A percentile compares a stretch with the other conserved stretches of the same genome.
These are phyloP conservation scores for Calephelis nemesis DNA, from an alignment of 1,140 invertebrate genomes.

Conservation along the genomic window DNA sequence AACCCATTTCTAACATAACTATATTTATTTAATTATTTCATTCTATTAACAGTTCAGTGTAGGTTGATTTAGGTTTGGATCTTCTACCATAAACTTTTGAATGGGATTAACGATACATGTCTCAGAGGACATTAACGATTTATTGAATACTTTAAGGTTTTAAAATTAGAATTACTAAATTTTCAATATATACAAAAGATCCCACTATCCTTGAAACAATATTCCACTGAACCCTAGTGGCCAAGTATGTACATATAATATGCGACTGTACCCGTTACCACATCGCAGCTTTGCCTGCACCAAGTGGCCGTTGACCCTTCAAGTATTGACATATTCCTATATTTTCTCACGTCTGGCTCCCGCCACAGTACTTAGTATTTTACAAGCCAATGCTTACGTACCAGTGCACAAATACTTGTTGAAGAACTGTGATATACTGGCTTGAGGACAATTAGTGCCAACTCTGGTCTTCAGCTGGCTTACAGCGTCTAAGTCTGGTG, in stretches of 20 bases:
- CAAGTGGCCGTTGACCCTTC: slow-evolving; percentile 71
- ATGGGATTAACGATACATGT: too few species aligned
- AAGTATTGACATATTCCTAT: slow-evolving; percentile 77
- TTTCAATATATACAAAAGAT: not conserved
- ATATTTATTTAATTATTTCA: too few species aligned
- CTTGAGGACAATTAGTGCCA: too few species aligned
- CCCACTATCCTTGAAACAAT: slow-evolving; percentile 28
- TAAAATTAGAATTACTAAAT: too few species aligned
- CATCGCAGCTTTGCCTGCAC: slow-evolving; percentile 59
- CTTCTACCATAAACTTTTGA: too few species aligned
- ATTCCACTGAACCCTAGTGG: slow-evolving; percentile 25
- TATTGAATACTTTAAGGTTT: too few species aligned
- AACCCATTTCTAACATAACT: too few species aligned
- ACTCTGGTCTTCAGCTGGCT: too few species aligned
- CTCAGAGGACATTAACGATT: too few species aligned
- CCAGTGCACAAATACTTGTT: slow-evolving; percentile 5
- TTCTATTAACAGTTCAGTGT: too few species aligned
- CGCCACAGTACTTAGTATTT: slow-evolving; percentile 45
- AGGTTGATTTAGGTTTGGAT: too few species aligned
- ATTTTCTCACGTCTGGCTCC: slow-evolving; percentile 72
- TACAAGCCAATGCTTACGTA: slow-evolving; percentile 30
- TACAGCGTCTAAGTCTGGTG: too few species aligned
- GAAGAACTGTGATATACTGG: not conserved
- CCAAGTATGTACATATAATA: slow-evolving; percentile 23
- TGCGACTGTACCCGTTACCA: slow-evolving; percentile 55